Percentiles rank a stretch among this genome's conserved stretches.
Conservation (phyloP, 2,113 vertebrate species). For the Dasypus novemcinctus region DNA sequence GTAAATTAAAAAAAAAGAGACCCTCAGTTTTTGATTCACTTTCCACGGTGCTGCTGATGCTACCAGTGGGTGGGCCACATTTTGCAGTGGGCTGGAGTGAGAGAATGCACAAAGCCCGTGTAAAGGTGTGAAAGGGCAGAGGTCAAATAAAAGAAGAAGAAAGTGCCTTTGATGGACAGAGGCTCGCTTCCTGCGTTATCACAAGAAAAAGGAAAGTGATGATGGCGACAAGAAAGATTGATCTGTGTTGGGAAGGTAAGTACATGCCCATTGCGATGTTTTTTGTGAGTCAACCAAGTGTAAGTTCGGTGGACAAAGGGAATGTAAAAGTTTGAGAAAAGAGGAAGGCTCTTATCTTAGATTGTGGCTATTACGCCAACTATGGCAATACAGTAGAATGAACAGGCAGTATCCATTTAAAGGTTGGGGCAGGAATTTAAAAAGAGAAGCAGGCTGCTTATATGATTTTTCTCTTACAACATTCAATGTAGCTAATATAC, state of each 20-base stretch:
- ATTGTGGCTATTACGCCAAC: not conserved
- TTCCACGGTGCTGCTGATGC: not conserved
- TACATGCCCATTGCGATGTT: not conserved
- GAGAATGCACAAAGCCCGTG: not conserved
- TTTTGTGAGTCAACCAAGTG: not conserved
- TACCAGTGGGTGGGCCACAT: not conserved
- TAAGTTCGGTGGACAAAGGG: not conserved
- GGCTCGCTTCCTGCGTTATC: not conserved
- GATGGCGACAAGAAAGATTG: not conserved
- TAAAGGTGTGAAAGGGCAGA: not conserved
- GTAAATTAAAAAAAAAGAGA: too few relatives aligned
- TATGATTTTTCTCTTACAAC: not conserved
- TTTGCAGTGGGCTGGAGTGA: not conserved
- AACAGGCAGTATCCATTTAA: not conserved
- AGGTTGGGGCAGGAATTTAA: not conserved
- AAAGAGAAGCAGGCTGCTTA: not conserved
- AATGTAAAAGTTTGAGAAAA: not conserved
- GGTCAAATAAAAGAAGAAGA: not conserved
- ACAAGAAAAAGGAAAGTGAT: not conserved
- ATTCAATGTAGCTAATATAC: not conserved
- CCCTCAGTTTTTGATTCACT: not conserved
- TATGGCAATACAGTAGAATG: not conserved
- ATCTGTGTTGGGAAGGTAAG: not conserved
- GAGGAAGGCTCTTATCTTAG: not conserved
- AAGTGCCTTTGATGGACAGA: not conserved